phyloP scores from a whole-genome alignment of 2,797 vertebrate species.

The Cuculus canorus region DNA sequence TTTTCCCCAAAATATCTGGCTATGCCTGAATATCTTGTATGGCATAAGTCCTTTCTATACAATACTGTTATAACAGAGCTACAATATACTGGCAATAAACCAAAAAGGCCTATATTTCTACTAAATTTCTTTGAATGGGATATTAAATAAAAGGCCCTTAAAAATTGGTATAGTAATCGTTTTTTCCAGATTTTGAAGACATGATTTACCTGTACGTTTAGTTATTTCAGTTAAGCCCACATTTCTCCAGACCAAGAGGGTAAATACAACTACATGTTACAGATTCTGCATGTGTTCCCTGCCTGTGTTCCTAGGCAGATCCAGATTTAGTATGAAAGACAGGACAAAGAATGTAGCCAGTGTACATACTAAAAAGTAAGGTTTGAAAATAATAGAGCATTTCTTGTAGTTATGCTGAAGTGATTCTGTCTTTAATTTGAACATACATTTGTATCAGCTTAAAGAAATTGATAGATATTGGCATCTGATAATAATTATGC shows the following conservation, averaged over 20 bases:
- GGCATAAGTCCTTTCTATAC: neutral
- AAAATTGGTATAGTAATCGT: neutral
- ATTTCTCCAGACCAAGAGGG: neutral
- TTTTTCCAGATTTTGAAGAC: neutral
- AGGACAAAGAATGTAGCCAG: neutral
- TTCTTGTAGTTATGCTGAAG: neutral
- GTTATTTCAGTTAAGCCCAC: neutral
- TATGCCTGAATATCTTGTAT: neutral
- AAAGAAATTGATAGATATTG: neutral
- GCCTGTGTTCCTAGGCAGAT: neutral
- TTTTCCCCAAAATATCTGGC: neutral
- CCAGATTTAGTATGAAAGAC: neutral
- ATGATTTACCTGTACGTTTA: neutral
- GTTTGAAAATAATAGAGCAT: neutral
- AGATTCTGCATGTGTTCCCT: neutral
- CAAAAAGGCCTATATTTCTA: neutral
- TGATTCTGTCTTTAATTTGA: neutral
- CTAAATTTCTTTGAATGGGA: neutral
- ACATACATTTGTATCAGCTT: neutral
- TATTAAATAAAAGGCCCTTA: neutral
- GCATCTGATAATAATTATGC: neutral
- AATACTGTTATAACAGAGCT: neutral
- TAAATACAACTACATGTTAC: neutral
- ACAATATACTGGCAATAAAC: neutral
- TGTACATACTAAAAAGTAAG: neutral